A percentile compares a stretch with the other conserved stretches of the same genome.
Conservation (phyloP, 2,113 vertebrate genomes). For the Mesocricetus auratus region DNA sequence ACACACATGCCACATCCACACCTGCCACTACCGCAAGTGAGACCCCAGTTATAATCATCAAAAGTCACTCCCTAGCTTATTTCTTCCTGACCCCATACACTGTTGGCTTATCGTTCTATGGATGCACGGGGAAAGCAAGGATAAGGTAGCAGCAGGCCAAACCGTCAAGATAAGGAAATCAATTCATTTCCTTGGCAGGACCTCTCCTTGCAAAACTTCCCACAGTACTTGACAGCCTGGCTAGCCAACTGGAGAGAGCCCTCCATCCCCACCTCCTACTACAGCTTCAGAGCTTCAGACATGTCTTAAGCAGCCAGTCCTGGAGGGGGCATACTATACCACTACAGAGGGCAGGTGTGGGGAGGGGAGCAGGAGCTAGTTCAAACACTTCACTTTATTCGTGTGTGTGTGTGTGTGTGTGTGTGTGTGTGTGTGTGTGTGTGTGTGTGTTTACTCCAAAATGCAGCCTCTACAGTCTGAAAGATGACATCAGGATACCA, state of each 20-base stretch:
- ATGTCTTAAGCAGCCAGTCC: fast-evolving
- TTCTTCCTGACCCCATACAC: neutral
- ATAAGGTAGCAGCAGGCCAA: too few relatives aligned
- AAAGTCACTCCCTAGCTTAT: neutral
- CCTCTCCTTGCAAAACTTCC: neutral
- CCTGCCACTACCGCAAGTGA: neutral
- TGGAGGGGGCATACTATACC: fast-evolving
- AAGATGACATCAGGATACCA: neutral
- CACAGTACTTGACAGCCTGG: too few relatives aligned
- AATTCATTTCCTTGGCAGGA: neutral
- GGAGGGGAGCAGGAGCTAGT: too few relatives aligned
- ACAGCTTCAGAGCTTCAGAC: neutral
- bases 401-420: neutral
- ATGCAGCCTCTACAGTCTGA: neutral
- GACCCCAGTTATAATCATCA: neutral
- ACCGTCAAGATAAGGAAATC: neutral
- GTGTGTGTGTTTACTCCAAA: neutral
- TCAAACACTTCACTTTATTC: neutral
- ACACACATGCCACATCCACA: neutral
- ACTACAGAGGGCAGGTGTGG: fast-evolving
- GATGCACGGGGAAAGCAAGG: neutral
- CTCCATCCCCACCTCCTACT: too few relatives aligned
- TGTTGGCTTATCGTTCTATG: neutral
- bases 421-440: neutral
- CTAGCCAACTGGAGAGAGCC: neutral